Base-by-base conservation (phyloP, 2,113 vertebrate species). In the Tichodroma muraria region DNA sequence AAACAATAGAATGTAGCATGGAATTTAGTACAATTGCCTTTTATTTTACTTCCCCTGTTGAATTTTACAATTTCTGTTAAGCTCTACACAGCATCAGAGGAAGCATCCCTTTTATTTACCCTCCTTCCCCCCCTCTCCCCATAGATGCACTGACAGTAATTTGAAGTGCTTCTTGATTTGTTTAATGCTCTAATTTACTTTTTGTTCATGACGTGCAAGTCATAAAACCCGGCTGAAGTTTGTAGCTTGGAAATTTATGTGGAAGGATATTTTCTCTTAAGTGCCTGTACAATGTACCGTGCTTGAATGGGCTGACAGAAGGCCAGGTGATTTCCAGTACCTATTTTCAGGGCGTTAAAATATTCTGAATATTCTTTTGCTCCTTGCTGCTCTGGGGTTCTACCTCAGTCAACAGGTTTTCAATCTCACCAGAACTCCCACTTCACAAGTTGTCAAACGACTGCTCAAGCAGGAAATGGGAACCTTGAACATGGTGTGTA, bases 401-500 rank as follows among this genome's bases (percentile, higher is more conserved):
- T 61, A 52, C 79, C 57, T 91, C 49, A 76, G 66, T 69, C 95
- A 93, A 93, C 63, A 80, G 80, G 88, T 93, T 93, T 95, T 93
- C 85, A 82, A 52, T 95, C 82, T 92, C 83, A 77, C 79, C 54
- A 88, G 63, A 90, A 85, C 64, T 93, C 71, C 91, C 85, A 94
- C 88, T 96, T 95, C 85, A 77, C 88, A 80, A 65, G 70, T 80
- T 96, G 93, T 92, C 88, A 92, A 83, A 77, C 16, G 82, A 64
- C 75, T 95, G 93, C 76, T 93, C 71, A 82, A 80, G 79, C 79
- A 90, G 82, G 84, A 95, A 93, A 93, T 82, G 71, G 90, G 80
- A 85, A 53, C 59, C 49, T 93, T 72, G 90, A 85, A 37, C 31
- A 13, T 6, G 8, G 16, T 0, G 4, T 33, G 22, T 65, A 5